phyloP scores from a whole-genome alignment of 2,797 vertebrate species.

The Brotula barbata region DNA sequence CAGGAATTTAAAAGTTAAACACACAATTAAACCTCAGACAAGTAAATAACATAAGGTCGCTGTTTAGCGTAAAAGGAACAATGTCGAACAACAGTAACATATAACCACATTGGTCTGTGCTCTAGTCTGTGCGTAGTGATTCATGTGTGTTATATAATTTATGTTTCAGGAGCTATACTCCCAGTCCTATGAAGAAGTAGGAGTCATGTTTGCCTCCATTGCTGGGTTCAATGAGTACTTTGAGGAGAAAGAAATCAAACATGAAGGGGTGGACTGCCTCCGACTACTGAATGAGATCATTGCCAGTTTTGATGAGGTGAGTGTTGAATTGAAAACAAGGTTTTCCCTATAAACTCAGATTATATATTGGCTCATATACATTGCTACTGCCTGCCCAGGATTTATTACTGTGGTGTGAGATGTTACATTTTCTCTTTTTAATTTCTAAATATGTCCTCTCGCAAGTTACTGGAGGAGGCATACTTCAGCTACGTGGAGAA shows the following conservation, averaged over 20 bases:
- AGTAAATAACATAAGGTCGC: no score
- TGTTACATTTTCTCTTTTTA: slow-evolving; percentile 2
- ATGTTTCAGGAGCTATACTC: slow-evolving; percentile 78
- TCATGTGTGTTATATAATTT: neutral
- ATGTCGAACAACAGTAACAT: no score
- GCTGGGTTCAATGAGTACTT: slow-evolving; percentile 81
- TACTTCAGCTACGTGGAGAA: slow-evolving; percentile 82
- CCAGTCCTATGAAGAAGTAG: slow-evolving; percentile 82
- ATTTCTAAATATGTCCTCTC: slow-evolving; percentile 7
- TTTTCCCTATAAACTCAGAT: neutral
- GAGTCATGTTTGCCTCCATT: slow-evolving; percentile 83
- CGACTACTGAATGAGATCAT: slow-evolving; percentile 82
- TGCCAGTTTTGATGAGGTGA: slow-evolving; percentile 80
- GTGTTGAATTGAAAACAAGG: neutral
- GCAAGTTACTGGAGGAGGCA: slow-evolving; percentile 78
- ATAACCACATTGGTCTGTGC: neutral
- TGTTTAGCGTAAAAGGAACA: no score
- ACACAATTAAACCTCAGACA: no score
- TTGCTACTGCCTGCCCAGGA: neutral
- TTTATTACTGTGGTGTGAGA: neutral
- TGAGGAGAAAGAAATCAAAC: slow-evolving; percentile 79
- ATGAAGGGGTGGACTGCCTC: slow-evolving; percentile 81
- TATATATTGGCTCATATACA: neutral
- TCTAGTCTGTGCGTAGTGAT: neutral
- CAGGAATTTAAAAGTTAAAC: no score